Percentiles rank a stretch among this genome's conserved stretches.
Conservation (phyloP, 2,113 vertebrate genomes). For the Callospermophilus lateralis region DNA sequence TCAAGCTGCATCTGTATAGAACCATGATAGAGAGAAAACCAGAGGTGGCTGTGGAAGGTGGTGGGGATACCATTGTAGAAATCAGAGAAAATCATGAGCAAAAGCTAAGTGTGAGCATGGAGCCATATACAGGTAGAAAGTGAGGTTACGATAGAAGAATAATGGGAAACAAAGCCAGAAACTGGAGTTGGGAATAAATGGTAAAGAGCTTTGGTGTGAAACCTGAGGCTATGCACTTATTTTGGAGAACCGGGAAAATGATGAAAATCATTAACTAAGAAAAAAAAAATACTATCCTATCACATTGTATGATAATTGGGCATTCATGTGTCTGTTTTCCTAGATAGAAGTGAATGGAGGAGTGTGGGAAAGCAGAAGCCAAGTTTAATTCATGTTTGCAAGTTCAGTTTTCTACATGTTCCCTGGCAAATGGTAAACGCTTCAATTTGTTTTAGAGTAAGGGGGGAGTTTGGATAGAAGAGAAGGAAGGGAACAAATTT, state of each 20-base stretch:
- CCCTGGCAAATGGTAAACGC: not conserved
- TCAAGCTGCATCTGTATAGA: not conserved
- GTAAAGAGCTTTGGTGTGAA: not conserved
- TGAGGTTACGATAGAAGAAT: not conserved
- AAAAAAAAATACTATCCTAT: not conserved
- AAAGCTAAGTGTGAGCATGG: not conserved
- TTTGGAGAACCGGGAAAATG: not conserved
- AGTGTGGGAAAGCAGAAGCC: not conserved
- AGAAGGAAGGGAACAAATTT: not conserved
- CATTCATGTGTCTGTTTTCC: not conserved
- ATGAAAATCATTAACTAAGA: not conserved
- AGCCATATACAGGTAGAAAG: not conserved
- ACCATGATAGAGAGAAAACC: not conserved
- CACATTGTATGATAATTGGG: not conserved
- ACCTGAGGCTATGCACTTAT: not conserved
- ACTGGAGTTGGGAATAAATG: not conserved
- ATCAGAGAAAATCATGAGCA: not conserved
- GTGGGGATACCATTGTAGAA: not conserved
- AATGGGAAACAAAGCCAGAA: not conserved
- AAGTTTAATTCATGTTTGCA: not conserved
- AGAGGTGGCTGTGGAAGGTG: accelerated
- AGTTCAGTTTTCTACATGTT: not conserved
- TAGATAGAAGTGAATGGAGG: not conserved
- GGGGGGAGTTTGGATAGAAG: not conserved
- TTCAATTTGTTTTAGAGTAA: not conserved